Evolutionary conservation across 2,888 invertebrate species (phyloP), one percentile per base, ranked within the genome.

Genomic region (Sericinus montela): DNA sequence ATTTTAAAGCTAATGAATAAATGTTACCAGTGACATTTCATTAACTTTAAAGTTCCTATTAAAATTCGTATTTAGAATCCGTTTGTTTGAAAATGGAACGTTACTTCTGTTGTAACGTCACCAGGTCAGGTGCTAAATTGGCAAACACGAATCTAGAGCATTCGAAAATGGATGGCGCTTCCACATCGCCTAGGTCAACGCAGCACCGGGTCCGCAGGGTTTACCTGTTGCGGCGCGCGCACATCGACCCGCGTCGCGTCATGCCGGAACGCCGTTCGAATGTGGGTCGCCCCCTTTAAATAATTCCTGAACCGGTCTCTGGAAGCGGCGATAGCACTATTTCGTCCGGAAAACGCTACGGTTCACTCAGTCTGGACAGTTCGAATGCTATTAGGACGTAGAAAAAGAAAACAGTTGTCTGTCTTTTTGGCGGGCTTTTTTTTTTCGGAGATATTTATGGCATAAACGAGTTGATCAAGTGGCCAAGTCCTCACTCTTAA

Each of bases 221-320:
- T 70, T 77, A 86, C 86, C 86, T 86, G 86, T 86, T 86, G 86
- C 80, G 84, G 78, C 86, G 86, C 85, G 85, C 86, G 85, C 85
- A 83, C 63, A 85, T 85, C 85, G 85, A 85, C 83, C 80, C 63
- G 60, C 61, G 47, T 47, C 67, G 74, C 72, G 73, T 67, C 69
- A 69, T 67, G 66, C 62, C 56, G 60, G 66, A 65, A 63, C 70
- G 71, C 65, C 61, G 57, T 52, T 48, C 52, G 53, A 60, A 67
- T 66, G 63, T 71, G 70, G 69, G 69, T 70, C 68, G 71, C 60
- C 56, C 59, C 57, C 64, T 63, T 57, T 60, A 57, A 62, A 49
- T 56, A 56, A 60, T 62, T 57, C 54, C 48, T 48, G 56, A 51
- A 50, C 51, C 44, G 28, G 44, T 44, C 46, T 53, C 53, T 49